phyloP scores from a whole-genome alignment of 1,140 invertebrate species.

The Parasteatoda tepidariorum region DNA sequence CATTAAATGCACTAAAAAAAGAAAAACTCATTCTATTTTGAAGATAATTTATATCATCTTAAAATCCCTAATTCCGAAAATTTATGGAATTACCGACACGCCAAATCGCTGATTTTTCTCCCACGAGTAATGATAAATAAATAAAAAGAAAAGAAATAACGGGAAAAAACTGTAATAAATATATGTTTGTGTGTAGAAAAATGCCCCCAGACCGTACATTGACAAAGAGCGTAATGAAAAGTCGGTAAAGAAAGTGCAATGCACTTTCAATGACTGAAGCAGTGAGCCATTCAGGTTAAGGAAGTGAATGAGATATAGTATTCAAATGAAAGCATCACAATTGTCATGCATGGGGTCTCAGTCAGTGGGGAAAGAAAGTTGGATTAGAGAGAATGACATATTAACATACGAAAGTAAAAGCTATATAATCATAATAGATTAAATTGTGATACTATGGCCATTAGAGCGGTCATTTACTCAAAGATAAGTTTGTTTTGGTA shows the following conservation, averaged over 20 bases:
- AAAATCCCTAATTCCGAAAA: too few relatives aligned
- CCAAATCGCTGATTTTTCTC: too few relatives aligned
- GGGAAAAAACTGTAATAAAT: not conserved
- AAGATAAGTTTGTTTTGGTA: not conserved
- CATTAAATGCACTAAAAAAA: too few relatives aligned
- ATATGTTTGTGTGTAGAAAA: slow-evolving; percentile 14
- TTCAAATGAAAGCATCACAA: not conserved
- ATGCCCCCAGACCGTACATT: slow-evolving; percentile 1
- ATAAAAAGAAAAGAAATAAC: not conserved
- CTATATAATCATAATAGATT: not conserved
- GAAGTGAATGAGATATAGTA: slow-evolving; percentile 5
- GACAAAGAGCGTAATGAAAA: slow-evolving; percentile 1
- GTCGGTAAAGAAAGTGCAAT: slow-evolving; percentile 19
- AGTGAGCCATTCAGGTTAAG: slow-evolving; percentile 18
- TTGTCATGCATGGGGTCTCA: not conserved
- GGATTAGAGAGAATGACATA: slow-evolving; percentile 12
- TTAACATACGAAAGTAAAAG: slow-evolving; percentile 23
- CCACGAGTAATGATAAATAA: not conserved
- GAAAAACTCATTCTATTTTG: too few relatives aligned
- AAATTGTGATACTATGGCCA: too few relatives aligned
- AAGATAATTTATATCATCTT: too few relatives aligned
- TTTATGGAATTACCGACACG: too few relatives aligned
- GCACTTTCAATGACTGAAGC: slow-evolving; percentile 11
- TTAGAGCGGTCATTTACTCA: not conserved
- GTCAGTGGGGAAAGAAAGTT: slow-evolving; percentile 6